Evolutionary conservation across 2,113 vertebrate species (phyloP).

Genomic region (Laticauda laticaudata): DNA sequence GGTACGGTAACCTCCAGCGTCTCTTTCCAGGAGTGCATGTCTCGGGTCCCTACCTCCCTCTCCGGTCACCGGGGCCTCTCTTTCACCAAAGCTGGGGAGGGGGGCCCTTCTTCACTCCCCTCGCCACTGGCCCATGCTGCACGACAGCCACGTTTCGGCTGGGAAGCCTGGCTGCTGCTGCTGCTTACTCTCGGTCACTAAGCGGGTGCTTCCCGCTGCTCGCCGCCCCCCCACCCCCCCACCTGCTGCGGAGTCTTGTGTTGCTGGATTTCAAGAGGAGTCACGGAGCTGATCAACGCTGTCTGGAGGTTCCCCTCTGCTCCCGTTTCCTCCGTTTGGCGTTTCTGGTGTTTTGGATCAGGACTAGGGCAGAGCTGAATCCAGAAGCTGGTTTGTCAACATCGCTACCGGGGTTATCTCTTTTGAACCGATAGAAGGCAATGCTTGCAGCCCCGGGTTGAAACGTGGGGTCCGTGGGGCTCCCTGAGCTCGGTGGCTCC

Average conservation of each 20-base stretch:
- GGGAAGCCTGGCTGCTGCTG: not conserved
- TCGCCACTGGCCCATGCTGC: not conserved
- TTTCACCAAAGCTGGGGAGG: not conserved
- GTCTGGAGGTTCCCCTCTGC: too few species aligned
- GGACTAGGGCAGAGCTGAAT: too few species aligned
- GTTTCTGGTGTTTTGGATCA: not conserved
- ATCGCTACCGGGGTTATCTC: not conserved
- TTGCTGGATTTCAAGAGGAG: not conserved
- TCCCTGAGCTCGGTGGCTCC: not conserved
- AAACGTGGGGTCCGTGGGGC: not conserved
- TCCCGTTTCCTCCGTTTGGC: not conserved
- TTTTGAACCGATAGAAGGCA: not conserved
- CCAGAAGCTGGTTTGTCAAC: not conserved
- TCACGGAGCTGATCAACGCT: too few species aligned
- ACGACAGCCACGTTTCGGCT: not conserved
- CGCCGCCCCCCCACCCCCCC: not conserved
- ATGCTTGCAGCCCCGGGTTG: not conserved
- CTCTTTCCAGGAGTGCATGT: slow-evolving; percentile 80
- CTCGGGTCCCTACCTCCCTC: slow-evolving; percentile 20
- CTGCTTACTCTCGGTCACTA: not conserved
- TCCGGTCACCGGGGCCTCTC: slow-evolving; percentile 17
- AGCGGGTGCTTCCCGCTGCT: not conserved
- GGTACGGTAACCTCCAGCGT: slow-evolving; percentile 89
- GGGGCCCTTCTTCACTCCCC: not conserved
- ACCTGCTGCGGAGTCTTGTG: too few species aligned